Evolutionary conservation across 2,888 invertebrate genomes (phyloP).

Genomic region (Dysmachus trigonus): DNA sequence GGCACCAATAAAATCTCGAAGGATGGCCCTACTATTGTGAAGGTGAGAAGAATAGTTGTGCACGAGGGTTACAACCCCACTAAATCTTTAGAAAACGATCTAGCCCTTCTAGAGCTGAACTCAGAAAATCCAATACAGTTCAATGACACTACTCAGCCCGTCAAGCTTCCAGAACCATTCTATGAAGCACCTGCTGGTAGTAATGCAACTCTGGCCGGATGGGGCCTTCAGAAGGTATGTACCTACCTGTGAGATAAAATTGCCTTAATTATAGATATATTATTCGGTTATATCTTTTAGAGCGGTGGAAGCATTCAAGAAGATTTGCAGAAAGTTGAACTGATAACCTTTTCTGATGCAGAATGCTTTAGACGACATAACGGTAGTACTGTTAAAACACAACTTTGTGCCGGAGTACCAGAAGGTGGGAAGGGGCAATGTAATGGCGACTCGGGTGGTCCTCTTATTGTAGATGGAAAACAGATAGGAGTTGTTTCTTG

Average conservation of each 20-base stretch:
- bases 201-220: constrained; percentile 59
- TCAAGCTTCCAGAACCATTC: constrained; percentile 54
- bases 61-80: constrained; percentile 57
- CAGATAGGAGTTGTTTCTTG: constrained; percentile 65
- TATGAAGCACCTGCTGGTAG: constrained; percentile 52
- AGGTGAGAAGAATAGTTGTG: constrained; percentile 54
- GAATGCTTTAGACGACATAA: constrained; percentile 60
- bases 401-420: constrained; percentile 64
- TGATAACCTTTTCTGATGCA: constrained; percentile 61
- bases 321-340: constrained; percentile 61
- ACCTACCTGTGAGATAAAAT: not conserved
- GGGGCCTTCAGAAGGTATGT: constrained; percentile 55
- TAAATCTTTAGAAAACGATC: constrained; percentile 56
- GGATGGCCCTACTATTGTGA: not conserved
- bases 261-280: too few species aligned
- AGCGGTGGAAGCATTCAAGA: constrained; percentile 59
- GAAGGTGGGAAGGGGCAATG: constrained; percentile 66
- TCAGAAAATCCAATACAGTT: constrained; percentile 50
- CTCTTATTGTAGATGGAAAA: constrained; percentile 59
- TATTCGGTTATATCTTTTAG: constrained; percentile 53
- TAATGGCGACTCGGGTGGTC: constrained; percentile 65
- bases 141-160: constrained; percentile 53
- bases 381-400: constrained; percentile 56
- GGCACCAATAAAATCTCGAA: not conserved
- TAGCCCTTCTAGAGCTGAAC: constrained; percentile 57